These are phyloP conservation scores for Cheilosia scutellata DNA, from an alignment of 2,888 invertebrate genomes.

Conservation along the genomic window DNA sequence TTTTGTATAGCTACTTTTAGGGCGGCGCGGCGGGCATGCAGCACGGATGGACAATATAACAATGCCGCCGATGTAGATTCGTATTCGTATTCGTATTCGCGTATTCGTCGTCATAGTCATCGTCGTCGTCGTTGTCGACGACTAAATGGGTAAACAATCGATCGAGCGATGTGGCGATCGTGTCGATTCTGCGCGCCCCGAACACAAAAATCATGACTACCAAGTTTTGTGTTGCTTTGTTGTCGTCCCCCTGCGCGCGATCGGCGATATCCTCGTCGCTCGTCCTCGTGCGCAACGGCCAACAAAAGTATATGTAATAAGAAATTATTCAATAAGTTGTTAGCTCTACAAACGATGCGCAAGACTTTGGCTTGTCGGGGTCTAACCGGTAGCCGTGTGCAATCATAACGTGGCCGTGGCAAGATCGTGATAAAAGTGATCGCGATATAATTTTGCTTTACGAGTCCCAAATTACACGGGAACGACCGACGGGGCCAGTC, in stretches of 20 bases:
- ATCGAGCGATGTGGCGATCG: slow-evolving; percentile 82
- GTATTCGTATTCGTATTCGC: slow-evolving; percentile 34
- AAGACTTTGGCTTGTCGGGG: slow-evolving; percentile 11
- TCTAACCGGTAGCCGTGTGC: slow-evolving; percentile 77
- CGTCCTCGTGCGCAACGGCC: slow-evolving; percentile 48
- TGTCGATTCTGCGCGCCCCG: slow-evolving; percentile 72
- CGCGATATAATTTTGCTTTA: slow-evolving; percentile 83
- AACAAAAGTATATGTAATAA: slow-evolving; percentile 74
- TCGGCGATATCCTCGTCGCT: slow-evolving; percentile 4
- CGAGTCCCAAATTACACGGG: slow-evolving; percentile 69
- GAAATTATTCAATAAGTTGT: slow-evolving; percentile 76
- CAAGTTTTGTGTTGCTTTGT: slow-evolving; percentile 63
- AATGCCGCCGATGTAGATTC: slow-evolving; percentile 69
- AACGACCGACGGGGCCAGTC: background rate
- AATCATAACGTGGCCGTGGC: slow-evolving; percentile 79
- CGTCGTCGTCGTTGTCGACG: slow-evolving; percentile 66
- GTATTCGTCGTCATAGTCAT: slow-evolving; percentile 25
- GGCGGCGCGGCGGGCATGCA: background rate
- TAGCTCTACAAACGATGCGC: slow-evolving; percentile 72
- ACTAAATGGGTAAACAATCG: slow-evolving; percentile 83
- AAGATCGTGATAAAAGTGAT: slow-evolving; percentile 84
- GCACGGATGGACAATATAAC: slow-evolving; percentile 43
- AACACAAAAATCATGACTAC: slow-evolving; percentile 76
- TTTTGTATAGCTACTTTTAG: slow-evolving; percentile 23
- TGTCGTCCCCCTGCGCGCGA: slow-evolving; percentile 15